Base-by-base conservation (phyloP, 2,797 vertebrate species). In the Glossophaga mutica region DNA sequence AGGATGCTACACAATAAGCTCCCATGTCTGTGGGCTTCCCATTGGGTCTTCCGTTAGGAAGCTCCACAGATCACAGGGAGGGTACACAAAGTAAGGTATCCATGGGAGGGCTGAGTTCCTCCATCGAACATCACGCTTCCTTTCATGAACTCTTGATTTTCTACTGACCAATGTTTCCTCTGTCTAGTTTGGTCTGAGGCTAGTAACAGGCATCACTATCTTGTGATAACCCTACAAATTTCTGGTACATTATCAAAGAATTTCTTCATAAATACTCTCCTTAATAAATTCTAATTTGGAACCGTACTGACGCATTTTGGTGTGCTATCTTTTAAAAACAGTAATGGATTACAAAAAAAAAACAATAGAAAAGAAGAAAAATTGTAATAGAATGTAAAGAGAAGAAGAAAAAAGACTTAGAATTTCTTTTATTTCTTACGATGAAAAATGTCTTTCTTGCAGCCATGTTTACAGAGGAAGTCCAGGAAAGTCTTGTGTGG, bases 331-430 rank as follows among this genome's bases (percentile, higher is more conserved):
- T 65, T 79, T n/a, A 89, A 73, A 52, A 77, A 46, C 46, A 62
- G 22, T 86, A 46, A 50, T 42, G 11, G 57, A 73, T 92, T 62
- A 32, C 59, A 62, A 62, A 62, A 79, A 59, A 16, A 50, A 91
- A 70, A 50, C 22, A 65, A 85, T 21, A 2, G 7, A n/a, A 88
- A 29, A 7, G 12, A 52, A 24, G 32, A 74, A 15, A 50, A 46
- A 24, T 44, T 74, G 68, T 14, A 57, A 79, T 1, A n/a, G 1
- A 44, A 6, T 9, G 12, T 62, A 48, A 79, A 74, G 50, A 89
- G 18, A 39, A 67, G 26, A 11, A 39, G n/a, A 29, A 57, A 16
- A 44, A 14, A 21, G 34, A 16, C 1, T 71, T 70, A 10, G 50
- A 42, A 16, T 10, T 24, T 78, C 5, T 19, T 71, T 93, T 26